Conservation (phyloP, 92 coral and sea anemone genomes). For the Umimayanthus kanabou region DNA sequence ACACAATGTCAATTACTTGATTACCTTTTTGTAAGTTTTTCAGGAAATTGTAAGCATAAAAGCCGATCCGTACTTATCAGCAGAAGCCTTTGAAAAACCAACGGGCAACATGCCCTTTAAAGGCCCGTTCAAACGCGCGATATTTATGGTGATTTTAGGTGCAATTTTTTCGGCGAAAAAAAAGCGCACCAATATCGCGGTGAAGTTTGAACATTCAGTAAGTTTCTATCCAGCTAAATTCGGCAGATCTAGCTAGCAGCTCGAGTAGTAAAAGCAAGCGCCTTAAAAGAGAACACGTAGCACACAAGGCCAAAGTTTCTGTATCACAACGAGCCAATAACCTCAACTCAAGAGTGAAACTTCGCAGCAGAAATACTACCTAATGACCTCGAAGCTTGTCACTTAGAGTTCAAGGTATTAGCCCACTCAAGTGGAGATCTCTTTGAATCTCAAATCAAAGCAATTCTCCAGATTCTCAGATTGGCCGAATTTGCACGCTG, state of each 20-base stretch:
- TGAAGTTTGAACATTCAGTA: no score
- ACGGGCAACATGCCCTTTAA: no score
- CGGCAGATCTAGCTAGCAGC: slow-evolving; percentile 35
- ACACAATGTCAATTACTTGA: no score
- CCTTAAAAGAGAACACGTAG: slow-evolving; percentile 9
- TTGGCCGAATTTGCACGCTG: slow-evolving; percentile 35
- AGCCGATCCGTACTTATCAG: no score
- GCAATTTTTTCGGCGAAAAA: no score
- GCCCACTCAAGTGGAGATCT: slow-evolving; percentile 35
- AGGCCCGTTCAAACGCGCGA: no score
- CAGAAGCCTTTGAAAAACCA: no score
- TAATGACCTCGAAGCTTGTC: slow-evolving; percentile 50
- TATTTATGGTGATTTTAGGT: no score
- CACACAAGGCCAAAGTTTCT: slow-evolving; percentile 25
- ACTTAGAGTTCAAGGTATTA: background rate
- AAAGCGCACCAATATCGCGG: no score
- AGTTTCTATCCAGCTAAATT: background rate
- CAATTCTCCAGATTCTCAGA: slow-evolving; percentile 47
- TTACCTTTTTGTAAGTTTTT: no score
- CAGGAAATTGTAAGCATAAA: no score
- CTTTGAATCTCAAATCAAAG: slow-evolving; percentile 8
- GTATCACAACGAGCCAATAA: background rate
- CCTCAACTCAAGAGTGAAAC: background rate
- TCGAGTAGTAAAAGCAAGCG: slow-evolving; percentile 5
- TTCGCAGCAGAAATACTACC: slow-evolving; percentile 14